These are phyloP conservation scores for Sebastes glaucus DNA, from an alignment of 2,797 vertebrate genomes.

Conservation along the genomic window DNA sequence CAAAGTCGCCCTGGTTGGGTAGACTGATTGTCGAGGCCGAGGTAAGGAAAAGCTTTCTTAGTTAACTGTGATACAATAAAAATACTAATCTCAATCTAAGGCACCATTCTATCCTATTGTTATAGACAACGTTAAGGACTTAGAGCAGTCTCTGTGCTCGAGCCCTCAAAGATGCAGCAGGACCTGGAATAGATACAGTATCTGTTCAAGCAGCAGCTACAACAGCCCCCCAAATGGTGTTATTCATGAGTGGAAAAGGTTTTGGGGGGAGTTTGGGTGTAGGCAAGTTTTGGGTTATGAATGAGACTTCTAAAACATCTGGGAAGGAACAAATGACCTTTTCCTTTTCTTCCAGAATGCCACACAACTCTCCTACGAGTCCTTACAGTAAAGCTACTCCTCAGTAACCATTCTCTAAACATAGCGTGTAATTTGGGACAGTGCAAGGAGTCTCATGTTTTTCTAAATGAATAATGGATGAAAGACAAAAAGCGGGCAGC, in stretches of 20 bases:
- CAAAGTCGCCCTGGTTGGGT: conserved; percentile 77
- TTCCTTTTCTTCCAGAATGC: conserved; percentile 7
- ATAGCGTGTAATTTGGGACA: conserved; percentile 39
- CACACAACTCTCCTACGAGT: conserved; percentile 16
- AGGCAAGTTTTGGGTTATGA: conserved; percentile 2
- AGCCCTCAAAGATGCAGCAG: conserved; percentile 60
- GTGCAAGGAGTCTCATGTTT: conserved; percentile 49
- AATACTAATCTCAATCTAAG: conserved; percentile 85
- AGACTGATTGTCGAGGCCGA: conserved; percentile 92
- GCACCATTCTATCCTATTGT: conserved; percentile 87
- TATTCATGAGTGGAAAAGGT: conserved; percentile 15
- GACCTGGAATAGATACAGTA: conserved; percentile 46
- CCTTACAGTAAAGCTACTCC: conserved; percentile 48
- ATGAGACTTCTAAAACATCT: conserved; percentile 13
- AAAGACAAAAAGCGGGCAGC: conserved; percentile 43
- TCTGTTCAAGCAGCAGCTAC: conserved; percentile 70
- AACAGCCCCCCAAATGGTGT: conserved; percentile 26
- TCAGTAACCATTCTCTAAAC: conserved; percentile 31
- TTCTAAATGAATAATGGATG: conserved; percentile 40
- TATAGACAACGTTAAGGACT: conserved; percentile 62
- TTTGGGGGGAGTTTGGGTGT: background rate
- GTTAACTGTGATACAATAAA: conserved; percentile 84
- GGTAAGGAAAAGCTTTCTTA: conserved; percentile 76
- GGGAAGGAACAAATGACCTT: background rate
- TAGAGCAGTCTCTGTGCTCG: conserved; percentile 42